Percentiles rank a stretch among this genome's conserved stretches.
These are phyloP conservation scores for Cyprinodon diabolis DNA, from an alignment of 2,797 vertebrate genomes.

Conservation along the genomic window DNA sequence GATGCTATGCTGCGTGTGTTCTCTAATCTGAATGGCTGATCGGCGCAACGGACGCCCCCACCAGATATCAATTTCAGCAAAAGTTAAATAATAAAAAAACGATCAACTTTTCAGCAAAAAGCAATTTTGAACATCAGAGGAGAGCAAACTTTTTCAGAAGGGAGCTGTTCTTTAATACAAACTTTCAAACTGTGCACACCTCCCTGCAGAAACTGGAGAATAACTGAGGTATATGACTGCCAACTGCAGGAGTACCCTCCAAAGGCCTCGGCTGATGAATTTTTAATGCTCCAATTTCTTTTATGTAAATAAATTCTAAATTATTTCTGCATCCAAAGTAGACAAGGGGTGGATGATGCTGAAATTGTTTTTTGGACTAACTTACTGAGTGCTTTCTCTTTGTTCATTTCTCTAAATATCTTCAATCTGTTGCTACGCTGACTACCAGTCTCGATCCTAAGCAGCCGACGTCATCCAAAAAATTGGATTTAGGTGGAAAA, in stretches of 20 bases:
- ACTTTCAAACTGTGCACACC: background rate
- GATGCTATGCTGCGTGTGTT: constrained; percentile 57
- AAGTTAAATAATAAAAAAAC: constrained; percentile 29
- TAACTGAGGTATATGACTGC: background rate
- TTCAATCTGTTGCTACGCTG: no score
- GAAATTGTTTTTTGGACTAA: background rate
- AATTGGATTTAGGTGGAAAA: background rate
- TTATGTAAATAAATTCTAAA: background rate
- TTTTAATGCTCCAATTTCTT: background rate
- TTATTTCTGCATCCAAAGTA: background rate
- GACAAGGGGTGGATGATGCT: background rate
- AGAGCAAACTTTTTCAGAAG: constrained; percentile 13
- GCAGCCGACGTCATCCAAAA: no score
- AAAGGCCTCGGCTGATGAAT: background rate
- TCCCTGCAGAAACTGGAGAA: background rate
- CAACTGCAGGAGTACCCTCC: background rate
- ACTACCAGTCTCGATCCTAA: no score
- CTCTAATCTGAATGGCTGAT: constrained; percentile 60
- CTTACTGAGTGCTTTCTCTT: no score
- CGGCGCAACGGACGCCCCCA: constrained; percentile 39
- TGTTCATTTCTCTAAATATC: no score
- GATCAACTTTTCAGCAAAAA: constrained; percentile 35
- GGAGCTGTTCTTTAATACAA: background rate
- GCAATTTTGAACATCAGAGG: constrained; percentile 19
- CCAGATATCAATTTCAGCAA: constrained; percentile 46